These are phyloP conservation scores for Alectoris magna DNA, from an alignment of 2,797 vertebrate genomes.

Conservation along the genomic window DNA sequence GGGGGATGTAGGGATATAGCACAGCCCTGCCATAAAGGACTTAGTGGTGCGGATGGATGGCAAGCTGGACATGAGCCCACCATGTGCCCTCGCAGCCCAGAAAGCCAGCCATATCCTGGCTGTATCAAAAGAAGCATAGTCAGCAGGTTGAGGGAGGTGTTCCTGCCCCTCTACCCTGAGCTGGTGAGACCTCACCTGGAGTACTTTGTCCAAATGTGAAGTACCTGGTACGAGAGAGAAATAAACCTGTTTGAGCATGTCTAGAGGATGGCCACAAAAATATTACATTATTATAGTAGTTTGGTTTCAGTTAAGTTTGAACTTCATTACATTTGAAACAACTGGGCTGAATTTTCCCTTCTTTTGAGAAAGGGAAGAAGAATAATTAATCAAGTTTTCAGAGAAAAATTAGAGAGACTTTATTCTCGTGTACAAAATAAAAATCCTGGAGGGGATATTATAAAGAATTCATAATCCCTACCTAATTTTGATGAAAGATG, in stretches of 20 bases:
- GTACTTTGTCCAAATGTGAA: background rate
- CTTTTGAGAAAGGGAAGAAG: background rate
- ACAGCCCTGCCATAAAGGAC: too few relatives aligned
- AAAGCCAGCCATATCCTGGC: background rate
- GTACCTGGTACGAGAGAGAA: background rate
- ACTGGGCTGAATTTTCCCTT: background rate
- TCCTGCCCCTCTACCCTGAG: background rate
- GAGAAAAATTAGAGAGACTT: background rate
- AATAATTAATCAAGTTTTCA: background rate
- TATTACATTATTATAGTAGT: background rate
- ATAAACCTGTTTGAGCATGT: background rate
- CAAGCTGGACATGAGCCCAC: too few relatives aligned
- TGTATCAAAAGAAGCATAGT: background rate
- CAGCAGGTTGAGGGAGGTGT: background rate
- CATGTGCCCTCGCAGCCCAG: too few relatives aligned
- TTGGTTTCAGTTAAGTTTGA: background rate
- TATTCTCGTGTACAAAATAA: background rate
- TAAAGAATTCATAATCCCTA: background rate
- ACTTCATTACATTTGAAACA: background rate
- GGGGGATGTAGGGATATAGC: too few relatives aligned
- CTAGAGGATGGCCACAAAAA: background rate
- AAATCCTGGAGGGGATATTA: background rate
- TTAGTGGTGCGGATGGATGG: too few relatives aligned
- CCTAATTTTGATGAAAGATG: slow-evolving; percentile 18
- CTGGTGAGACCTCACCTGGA: background rate